Percentiles rank a stretch among this genome's conserved stretches.
These are phyloP conservation scores for Sinonovacula constricta DNA, from an alignment of 1,140 invertebrate genomes.

Conservation along the genomic window DNA sequence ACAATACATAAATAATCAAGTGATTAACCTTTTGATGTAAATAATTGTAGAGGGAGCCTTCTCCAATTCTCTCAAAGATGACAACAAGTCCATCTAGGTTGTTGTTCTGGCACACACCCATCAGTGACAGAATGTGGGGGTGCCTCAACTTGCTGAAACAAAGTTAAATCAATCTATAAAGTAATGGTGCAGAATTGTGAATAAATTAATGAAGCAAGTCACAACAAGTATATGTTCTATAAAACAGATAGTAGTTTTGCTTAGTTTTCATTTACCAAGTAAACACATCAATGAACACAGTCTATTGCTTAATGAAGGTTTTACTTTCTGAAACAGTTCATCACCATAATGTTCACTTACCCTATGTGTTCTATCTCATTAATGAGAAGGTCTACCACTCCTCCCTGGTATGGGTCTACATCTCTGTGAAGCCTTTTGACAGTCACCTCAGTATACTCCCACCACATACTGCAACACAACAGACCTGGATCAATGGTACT, in stretches of 20 bases:
- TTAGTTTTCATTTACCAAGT: no score
- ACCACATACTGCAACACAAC: constrained; percentile 67
- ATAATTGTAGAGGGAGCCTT: constrained; percentile 76
- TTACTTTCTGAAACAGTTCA: no score
- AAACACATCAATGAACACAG: no score
- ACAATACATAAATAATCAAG: background rate
- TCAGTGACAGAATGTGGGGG: constrained; percentile 77
- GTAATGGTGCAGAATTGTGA: no score
- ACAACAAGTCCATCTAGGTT: constrained; percentile 75
- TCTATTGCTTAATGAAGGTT: no score
- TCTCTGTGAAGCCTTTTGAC: constrained; percentile 72
- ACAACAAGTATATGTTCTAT: no score
- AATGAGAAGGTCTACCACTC: constrained; percentile 76
- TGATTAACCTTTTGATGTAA: constrained; percentile 69
- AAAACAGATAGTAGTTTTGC: no score
- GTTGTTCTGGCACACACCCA: constrained; percentile 77
- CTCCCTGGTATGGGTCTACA: constrained; percentile 56
- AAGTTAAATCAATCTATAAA: no score
- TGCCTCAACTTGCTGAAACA: constrained; percentile 75
- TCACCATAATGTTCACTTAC: no score
- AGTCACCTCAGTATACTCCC: constrained; percentile 74
- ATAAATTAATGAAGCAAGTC: no score
- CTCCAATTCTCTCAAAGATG: constrained; percentile 77
- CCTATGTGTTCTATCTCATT: constrained; percentile 74
- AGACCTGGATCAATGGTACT: no score